phyloP scores from a whole-genome alignment of 2,797 vertebrate species.

The Peromyscus nudipes region DNA sequence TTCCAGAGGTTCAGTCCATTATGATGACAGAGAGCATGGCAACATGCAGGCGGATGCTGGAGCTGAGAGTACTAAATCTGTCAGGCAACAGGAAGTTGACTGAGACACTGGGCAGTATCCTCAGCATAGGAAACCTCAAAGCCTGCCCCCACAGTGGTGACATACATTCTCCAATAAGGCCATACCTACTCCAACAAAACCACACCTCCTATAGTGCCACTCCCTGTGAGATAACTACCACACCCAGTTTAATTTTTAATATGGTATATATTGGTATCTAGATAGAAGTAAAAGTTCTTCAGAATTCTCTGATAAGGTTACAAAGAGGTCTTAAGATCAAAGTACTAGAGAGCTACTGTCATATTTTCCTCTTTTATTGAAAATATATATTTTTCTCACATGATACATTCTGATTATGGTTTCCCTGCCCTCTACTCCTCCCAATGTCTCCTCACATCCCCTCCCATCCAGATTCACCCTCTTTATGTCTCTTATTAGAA shows the following conservation, averaged over 20 bases:
- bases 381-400: not conserved
- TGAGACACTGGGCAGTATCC: not conserved
- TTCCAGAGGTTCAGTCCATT: not conserved
- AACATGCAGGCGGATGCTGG: not conserved
- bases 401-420: not conserved
- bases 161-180: not conserved
- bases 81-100: not conserved
- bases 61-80: not conserved
- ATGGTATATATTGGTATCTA: not conserved
- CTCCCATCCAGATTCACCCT: not conserved
- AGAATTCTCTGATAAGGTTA: not conserved
- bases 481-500: not conserved
- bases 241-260: not conserved
- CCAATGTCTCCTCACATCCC: not conserved
- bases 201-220: not conserved
- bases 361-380: not conserved
- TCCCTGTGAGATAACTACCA: not conserved
- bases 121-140: not conserved
- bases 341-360: not conserved
- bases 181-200: not conserved
- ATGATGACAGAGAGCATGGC: not conserved
- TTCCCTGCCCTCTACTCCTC: not conserved
- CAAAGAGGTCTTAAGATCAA: not conserved
- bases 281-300: not conserved
- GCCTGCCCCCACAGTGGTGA: not conserved